Evolutionary conservation across 2,888 invertebrate genomes (phyloP).

Genomic region (Eristalinus aeneus): DNA sequence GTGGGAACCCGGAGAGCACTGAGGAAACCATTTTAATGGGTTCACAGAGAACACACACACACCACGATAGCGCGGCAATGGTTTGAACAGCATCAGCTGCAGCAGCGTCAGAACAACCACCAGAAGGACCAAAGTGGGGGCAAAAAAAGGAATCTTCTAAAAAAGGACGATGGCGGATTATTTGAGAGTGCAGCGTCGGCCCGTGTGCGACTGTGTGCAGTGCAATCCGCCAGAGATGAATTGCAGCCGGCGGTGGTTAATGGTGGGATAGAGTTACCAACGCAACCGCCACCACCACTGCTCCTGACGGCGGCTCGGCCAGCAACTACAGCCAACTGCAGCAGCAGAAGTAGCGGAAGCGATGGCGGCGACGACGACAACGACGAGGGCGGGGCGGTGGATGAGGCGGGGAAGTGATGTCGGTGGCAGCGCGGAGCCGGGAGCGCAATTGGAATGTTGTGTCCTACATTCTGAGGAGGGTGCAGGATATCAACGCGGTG

Average conservation of each 20-base stretch:
- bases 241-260: conserved; percentile 49
- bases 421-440: conserved; percentile 1
- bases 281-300: conserved; percentile 28
- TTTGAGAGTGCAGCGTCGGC: conserved; percentile 33
- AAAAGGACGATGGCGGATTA: conserved; percentile 65
- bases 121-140: conserved; percentile 33
- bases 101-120: conserved; percentile 19
- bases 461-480: conserved; percentile 48
- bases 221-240: conserved; percentile 56
- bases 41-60: conserved; percentile 55
- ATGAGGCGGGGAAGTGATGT: not conserved
- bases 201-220: not conserved
- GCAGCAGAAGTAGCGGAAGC: not conserved
- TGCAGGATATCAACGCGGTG: conserved; percentile 60
- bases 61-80: conserved; percentile 37
- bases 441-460: conserved; percentile 12
- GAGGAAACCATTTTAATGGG: conserved; percentile 62
- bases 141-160: conserved; percentile 4
- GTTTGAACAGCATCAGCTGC: conserved; percentile 6
- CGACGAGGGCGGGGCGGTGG: conserved; percentile 17
- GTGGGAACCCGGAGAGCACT: conserved; percentile 24
- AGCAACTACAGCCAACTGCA: not conserved
- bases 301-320: not conserved
- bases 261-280: conserved; percentile 49
- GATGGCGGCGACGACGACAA: not conserved